phyloP scores from a whole-genome alignment of 1,140 invertebrate genomes.

The Drosophila sturtevanti region DNA sequence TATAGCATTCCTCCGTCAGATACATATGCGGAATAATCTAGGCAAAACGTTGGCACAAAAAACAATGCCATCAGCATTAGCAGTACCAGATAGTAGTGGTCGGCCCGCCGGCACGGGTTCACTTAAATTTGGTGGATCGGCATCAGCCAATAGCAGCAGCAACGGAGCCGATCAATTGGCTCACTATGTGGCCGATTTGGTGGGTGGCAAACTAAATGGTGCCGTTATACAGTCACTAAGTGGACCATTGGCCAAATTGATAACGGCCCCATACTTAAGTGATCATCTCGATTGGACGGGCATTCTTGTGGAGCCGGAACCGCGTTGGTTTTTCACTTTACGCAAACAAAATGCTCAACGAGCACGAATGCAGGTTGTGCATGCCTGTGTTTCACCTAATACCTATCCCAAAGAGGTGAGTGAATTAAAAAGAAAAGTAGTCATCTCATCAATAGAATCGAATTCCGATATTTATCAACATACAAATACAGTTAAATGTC shows the following conservation, averaged over 20 bases:
- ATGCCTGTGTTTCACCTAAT: slow-evolving; percentile 89
- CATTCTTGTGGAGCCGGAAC: slow-evolving; percentile 89
- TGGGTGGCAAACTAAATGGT: slow-evolving; percentile 84
- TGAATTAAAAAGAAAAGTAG: too few species aligned
- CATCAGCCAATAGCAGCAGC: slow-evolving; percentile 69
- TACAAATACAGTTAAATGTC: neutral
- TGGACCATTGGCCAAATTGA: slow-evolving; percentile 81
- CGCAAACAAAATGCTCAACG: slow-evolving; percentile 84
- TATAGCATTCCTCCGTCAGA: slow-evolving; percentile 88
- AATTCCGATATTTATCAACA: too few species aligned
- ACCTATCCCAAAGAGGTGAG: slow-evolving; percentile 89
- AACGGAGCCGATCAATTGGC: slow-evolving; percentile 82
- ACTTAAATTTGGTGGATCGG: slow-evolving; percentile 50
- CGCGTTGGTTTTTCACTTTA: slow-evolving; percentile 87
- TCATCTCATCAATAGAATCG: neutral
- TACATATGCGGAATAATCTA: slow-evolving; percentile 84
- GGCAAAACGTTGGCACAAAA: slow-evolving; percentile 46
- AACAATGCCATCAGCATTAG: slow-evolving; percentile 6
- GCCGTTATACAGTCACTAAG: slow-evolving; percentile 84
- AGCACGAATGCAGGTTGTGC: slow-evolving; percentile 85
- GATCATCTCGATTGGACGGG: slow-evolving; percentile 89
- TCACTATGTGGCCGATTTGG: slow-evolving; percentile 81
- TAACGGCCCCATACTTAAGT: slow-evolving; percentile 86
- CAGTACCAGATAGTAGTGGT: slow-evolving; percentile 11
- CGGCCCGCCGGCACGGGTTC: slow-evolving; percentile 30